A percentile compares a stretch with the other conserved stretches of the same genome.
These are phyloP conservation scores for Formica selysi DNA, from an alignment of 1,140 invertebrate genomes.

Conservation along the genomic window DNA sequence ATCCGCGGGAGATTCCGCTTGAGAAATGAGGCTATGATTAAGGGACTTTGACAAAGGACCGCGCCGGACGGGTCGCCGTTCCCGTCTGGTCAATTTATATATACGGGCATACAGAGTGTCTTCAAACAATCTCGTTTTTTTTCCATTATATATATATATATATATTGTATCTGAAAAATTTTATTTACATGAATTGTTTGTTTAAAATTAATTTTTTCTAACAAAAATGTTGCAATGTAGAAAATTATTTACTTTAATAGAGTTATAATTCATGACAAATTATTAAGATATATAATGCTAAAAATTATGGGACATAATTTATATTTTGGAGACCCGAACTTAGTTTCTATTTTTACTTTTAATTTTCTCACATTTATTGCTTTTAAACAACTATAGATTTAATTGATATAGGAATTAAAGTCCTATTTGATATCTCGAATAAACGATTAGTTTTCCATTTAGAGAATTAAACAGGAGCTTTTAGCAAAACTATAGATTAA, in stretches of 20 bases:
- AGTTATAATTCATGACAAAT: no score
- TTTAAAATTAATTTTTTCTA: not conserved
- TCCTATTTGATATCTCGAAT: no score
- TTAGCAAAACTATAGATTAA: no score
- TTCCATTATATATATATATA: not conserved
- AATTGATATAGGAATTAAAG: no score
- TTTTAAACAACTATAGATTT: no score
- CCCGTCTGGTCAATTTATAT: not conserved
- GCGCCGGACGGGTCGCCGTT: conserved; percentile 22
- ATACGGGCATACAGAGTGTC: not conserved
- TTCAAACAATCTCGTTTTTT: not conserved
- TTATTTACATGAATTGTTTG: not conserved
- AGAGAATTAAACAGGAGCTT: no score
- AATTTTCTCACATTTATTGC: not conserved
- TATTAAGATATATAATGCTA: no score
- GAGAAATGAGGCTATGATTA: conserved; percentile 57
- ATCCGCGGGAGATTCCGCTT: conserved; percentile 56
- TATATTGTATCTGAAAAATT: not conserved
- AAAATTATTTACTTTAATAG: no score
- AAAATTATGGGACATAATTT: no score
- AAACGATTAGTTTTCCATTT: no score
- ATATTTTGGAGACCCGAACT: no score
- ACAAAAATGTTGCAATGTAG: not conserved
- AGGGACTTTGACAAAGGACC: conserved; percentile 56
- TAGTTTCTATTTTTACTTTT: no score